Evolutionary conservation across 2,888 invertebrate species (phyloP).

Genomic region (Rhagonycha fulva): DNA sequence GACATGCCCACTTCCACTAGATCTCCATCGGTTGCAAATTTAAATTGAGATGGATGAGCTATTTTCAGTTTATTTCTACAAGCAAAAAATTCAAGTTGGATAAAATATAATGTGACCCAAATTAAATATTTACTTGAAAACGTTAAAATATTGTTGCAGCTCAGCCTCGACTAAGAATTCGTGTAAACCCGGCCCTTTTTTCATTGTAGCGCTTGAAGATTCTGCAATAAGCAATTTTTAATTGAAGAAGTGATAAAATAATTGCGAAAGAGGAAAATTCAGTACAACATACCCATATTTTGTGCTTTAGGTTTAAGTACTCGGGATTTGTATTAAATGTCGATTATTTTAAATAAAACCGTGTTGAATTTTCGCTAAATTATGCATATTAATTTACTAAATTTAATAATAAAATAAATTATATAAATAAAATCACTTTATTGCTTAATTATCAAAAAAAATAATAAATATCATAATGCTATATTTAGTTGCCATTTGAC

Average conservation of each 20-base stretch:
- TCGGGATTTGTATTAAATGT: not conserved
- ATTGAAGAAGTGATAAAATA: not conserved
- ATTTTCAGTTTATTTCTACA: constrained; percentile 87
- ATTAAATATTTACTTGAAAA: constrained; percentile 64
- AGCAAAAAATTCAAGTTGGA: constrained; percentile 31
- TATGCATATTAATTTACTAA: constrained; percentile 8
- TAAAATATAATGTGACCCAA: not conserved
- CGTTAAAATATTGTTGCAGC: constrained; percentile 87
- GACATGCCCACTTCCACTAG: constrained; percentile 89
- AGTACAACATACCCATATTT: not conserved
- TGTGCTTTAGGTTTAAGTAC: not conserved
- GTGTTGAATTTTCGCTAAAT: constrained; percentile 3
- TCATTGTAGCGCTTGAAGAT: constrained; percentile 47
- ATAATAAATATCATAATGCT: constrained; percentile 11
- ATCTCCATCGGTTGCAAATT: constrained; percentile 94
- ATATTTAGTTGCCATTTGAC: constrained; percentile 21
- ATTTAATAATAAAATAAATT: constrained; percentile 12
- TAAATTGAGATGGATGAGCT: constrained; percentile 84
- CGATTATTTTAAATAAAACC: not conserved
- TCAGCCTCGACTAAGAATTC: constrained; percentile 95
- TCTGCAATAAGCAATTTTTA: constrained; percentile 7
- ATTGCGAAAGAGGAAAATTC: not conserved
- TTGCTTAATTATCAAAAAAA: constrained; percentile 22
- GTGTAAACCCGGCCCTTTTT: constrained; percentile 70
- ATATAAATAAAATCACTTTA: constrained; percentile 25